Conservation (phyloP, 2,888 invertebrate species). For the Microplitis deprimator region DNA sequence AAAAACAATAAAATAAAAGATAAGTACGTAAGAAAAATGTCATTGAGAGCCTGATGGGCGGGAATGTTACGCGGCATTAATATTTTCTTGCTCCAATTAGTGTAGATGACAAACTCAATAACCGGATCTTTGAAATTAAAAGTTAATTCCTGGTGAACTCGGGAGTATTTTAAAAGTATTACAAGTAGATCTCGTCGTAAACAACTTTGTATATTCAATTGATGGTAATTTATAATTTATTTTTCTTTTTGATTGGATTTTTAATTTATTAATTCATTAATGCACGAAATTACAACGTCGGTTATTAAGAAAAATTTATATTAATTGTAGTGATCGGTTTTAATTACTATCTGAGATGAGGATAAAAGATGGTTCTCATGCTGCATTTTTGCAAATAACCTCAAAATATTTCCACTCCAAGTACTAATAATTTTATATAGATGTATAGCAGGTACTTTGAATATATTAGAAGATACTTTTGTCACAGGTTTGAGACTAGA, state of each 20-base stretch:
- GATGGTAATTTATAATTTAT: background rate
- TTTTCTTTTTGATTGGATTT: background rate
- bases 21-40: background rate
- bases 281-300: too few relatives aligned
- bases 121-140: background rate
- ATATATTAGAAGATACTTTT: too few relatives aligned
- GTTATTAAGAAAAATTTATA: too few relatives aligned
- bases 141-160: too few relatives aligned
- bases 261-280: background rate
- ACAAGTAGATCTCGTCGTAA: background rate
- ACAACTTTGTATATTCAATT: slow-evolving; percentile 1
- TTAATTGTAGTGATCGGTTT: too few relatives aligned
- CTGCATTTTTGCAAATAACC: too few relatives aligned
- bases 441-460: too few relatives aligned
- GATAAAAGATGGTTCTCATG: too few relatives aligned
- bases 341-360: too few relatives aligned
- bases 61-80: slow-evolving; percentile 1
- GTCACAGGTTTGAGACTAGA: too few relatives aligned
- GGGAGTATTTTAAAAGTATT: background rate
- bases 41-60: background rate
- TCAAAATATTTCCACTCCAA: too few relatives aligned
- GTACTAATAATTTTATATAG: too few relatives aligned
- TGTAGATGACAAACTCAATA: slow-evolving; percentile 6
- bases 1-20: background rate
- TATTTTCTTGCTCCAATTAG: slow-evolving; percentile 10